These are phyloP conservation scores for Dunckerocampus dactyliophorus DNA, from an alignment of 2,113 vertebrate genomes.

Conservation along the genomic window DNA sequence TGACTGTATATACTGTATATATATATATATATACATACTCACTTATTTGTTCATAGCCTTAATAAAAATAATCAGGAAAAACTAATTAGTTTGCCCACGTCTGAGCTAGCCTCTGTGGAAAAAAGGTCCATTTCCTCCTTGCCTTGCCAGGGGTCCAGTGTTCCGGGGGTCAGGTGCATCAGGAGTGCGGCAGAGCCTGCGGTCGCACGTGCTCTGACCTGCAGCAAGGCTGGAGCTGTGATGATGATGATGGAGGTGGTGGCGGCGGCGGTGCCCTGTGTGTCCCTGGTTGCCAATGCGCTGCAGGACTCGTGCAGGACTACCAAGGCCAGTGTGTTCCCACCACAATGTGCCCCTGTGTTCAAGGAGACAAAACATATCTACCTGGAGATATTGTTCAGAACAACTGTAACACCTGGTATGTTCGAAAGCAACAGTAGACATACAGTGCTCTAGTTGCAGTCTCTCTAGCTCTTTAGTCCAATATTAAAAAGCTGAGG, in stretches of 20 bases:
- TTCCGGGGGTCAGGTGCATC: constrained; percentile 79
- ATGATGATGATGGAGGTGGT: background rate
- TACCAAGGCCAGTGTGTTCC: constrained; percentile 79
- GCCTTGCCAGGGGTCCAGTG: constrained; percentile 73
- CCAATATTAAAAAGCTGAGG: background rate
- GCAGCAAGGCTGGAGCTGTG: constrained; percentile 60
- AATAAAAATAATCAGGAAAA: no score
- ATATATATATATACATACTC: no score
- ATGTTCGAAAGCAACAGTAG: constrained; percentile 18
- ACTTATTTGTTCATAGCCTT: no score
- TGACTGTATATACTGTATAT: no score
- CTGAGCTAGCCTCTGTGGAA: no score
- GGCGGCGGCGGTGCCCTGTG: constrained; percentile 53
- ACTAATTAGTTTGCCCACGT: no score
- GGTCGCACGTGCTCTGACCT: constrained; percentile 72
- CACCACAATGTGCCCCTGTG: constrained; percentile 74
- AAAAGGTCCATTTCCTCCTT: background rate
- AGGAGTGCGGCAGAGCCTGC: constrained; percentile 77
- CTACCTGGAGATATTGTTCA: constrained; percentile 60
- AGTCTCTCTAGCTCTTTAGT: background rate
- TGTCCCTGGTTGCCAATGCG: constrained; percentile 85
- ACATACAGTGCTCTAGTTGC: background rate
- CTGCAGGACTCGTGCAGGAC: constrained; percentile 75
- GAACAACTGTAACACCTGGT: constrained; percentile 82
- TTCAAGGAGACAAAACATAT: constrained; percentile 56